Evolutionary conservation across 1,140 invertebrate species (phyloP).

Genomic region (Acromyrmex heyeri): DNA sequence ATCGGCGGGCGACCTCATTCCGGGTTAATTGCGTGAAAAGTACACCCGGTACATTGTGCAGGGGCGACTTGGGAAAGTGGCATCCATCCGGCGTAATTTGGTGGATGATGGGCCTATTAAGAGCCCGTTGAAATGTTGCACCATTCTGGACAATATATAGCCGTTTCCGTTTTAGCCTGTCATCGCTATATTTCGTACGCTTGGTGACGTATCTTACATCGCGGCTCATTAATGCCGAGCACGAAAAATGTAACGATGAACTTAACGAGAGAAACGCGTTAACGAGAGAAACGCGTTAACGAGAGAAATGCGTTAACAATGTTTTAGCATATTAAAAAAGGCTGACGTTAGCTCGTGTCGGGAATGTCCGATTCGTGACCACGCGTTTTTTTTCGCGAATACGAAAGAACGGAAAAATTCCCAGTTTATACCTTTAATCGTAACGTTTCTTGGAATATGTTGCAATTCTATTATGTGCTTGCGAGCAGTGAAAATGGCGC

Average conservation of each 20-base stretch:
- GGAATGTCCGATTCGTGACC: neutral
- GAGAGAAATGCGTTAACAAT: slow-evolving; percentile 1
- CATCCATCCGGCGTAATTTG: slow-evolving; percentile 63
- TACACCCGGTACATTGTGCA: slow-evolving; percentile 42
- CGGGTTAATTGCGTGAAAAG: slow-evolving; percentile 72
- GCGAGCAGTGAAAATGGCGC: slow-evolving; percentile 69
- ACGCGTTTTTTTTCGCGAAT: neutral
- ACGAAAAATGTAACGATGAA: slow-evolving; percentile 29
- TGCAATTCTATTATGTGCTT: slow-evolving; percentile 74
- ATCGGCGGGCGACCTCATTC: slow-evolving; percentile 33
- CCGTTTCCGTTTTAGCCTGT: slow-evolving; percentile 18
- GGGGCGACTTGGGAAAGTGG: slow-evolving; percentile 2
- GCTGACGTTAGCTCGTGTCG: neutral
- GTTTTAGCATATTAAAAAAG: neutral
- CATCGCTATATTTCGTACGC: slow-evolving; percentile 43
- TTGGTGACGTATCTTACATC: slow-evolving; percentile 25
- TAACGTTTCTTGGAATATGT: slow-evolving; percentile 66
- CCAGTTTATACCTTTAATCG: slow-evolving; percentile 67
- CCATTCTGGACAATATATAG: slow-evolving; percentile 41
- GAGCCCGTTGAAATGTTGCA: slow-evolving; percentile 50
- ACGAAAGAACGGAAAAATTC: slow-evolving; percentile 4
- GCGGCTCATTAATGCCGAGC: slow-evolving; percentile 37
- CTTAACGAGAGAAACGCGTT: slow-evolving; percentile 29
- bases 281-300: slow-evolving; percentile 3
- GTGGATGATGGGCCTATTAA: slow-evolving; percentile 67